Conservation (phyloP, 2,888 invertebrate genomes). For the Clivina fossor region DNA sequence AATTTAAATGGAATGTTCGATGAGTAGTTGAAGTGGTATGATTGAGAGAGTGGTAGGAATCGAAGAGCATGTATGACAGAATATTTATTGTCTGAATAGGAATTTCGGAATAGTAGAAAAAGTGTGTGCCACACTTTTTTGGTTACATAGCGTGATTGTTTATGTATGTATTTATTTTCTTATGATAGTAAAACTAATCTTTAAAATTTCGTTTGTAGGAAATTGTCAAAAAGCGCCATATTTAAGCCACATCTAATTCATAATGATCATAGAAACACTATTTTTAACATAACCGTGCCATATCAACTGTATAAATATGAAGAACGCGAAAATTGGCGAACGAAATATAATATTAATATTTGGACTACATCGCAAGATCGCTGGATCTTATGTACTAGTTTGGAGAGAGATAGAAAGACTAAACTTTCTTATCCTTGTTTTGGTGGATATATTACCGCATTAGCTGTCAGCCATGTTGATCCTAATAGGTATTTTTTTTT, state of each 20-base stretch:
- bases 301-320: constrained; percentile 38
- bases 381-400: constrained; percentile 56
- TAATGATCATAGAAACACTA: constrained; percentile 58
- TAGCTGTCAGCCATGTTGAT: constrained; percentile 68
- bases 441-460: constrained; percentile 65
- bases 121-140: too few species aligned
- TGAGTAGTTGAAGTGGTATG: too few species aligned
- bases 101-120: too few species aligned
- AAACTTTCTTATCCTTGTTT: constrained; percentile 58
- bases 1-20: too few species aligned
- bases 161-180: too few species aligned
- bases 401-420: constrained; percentile 49
- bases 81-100: too few species aligned
- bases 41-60: too few species aligned
- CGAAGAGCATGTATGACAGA: too few species aligned
- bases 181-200: too few species aligned
- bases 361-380: constrained; percentile 68
- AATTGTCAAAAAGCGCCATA: neutral
- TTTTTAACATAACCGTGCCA: constrained; percentile 63
- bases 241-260: constrained; percentile 49
- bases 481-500: constrained; percentile 60
- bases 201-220: neutral
- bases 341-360: constrained; percentile 50
- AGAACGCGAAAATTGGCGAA: neutral
- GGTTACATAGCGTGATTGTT: too few species aligned